Conservation (phyloP, 2,113 vertebrate species). For the Zootoca vivipara region DNA sequence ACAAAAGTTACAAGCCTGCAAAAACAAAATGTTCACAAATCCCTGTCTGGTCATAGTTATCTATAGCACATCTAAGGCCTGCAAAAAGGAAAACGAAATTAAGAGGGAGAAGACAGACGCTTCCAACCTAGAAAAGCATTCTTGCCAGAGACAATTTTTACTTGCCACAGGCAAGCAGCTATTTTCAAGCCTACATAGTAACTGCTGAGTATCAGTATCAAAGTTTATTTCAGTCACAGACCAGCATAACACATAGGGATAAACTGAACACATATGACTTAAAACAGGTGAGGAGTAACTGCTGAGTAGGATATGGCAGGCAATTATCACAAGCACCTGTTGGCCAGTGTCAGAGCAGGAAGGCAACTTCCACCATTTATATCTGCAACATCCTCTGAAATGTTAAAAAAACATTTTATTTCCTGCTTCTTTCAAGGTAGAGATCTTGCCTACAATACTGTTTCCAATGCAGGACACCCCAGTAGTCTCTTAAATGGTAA, state of each 20-base stretch:
- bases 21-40: not conserved
- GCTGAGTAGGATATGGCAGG: too few species aligned
- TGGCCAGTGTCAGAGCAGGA: not conserved
- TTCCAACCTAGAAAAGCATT: not conserved
- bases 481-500: too few species aligned
- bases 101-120: too few species aligned
- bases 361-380: not conserved
- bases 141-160: not conserved
- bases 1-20: not conserved
- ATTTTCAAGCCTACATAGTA: not conserved
- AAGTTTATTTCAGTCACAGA: too few species aligned
- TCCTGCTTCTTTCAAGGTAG: not conserved
- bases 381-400: not conserved
- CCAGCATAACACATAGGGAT: too few species aligned
- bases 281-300: not conserved
- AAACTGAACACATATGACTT: too few species aligned
- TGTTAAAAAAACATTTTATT: not conserved
- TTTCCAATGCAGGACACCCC: not conserved
- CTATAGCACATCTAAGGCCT: too few species aligned
- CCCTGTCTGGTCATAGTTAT: too few species aligned
- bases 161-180: not conserved
- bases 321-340: not conserved
- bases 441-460: not conserved
- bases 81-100: not conserved
- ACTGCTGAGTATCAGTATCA: too few species aligned